Percentiles rank a stretch among this genome's conserved stretches.
phyloP scores from a whole-genome alignment of 2,888 invertebrate species.

The Eilema depressum region DNA sequence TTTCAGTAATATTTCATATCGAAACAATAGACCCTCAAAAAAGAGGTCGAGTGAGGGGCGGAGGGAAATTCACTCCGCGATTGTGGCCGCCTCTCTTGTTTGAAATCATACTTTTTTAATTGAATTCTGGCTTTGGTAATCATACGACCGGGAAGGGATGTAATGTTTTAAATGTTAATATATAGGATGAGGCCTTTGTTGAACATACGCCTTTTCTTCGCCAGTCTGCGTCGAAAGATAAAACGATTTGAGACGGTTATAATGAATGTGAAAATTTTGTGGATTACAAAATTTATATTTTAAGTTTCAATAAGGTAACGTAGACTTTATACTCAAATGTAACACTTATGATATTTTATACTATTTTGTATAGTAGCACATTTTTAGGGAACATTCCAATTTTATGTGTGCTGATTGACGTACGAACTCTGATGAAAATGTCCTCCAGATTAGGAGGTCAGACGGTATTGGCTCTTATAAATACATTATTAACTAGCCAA shows the following conservation, averaged over 20 bases:
- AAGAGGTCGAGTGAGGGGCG: conserved; percentile 74
- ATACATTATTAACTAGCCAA: too few relatives aligned
- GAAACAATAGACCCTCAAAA: conserved; percentile 78
- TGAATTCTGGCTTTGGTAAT: conserved; percentile 53
- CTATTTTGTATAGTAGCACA: too few relatives aligned
- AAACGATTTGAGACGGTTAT: too few relatives aligned
- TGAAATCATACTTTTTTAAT: conserved; percentile 74
- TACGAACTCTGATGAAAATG: too few relatives aligned
- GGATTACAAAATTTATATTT: too few relatives aligned
- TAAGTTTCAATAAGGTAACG: too few relatives aligned
- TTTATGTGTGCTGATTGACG: too few relatives aligned
- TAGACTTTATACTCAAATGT: neutral
- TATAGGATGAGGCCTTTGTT: neutral
- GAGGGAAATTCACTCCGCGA: conserved; percentile 66
- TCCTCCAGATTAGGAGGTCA: too few relatives aligned
- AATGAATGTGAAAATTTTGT: too few relatives aligned
- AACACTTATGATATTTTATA: too few relatives aligned
- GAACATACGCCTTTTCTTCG: neutral
- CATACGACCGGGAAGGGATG: neutral
- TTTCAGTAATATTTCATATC: conserved; percentile 79
- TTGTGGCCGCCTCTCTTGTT: conserved; percentile 50
- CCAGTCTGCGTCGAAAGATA: neutral
- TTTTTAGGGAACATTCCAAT: too few relatives aligned
- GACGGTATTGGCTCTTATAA: too few relatives aligned
- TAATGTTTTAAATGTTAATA: conserved; percentile 3